Conservation (phyloP, 2,888 invertebrate species). For the Odontothrips loti region DNA sequence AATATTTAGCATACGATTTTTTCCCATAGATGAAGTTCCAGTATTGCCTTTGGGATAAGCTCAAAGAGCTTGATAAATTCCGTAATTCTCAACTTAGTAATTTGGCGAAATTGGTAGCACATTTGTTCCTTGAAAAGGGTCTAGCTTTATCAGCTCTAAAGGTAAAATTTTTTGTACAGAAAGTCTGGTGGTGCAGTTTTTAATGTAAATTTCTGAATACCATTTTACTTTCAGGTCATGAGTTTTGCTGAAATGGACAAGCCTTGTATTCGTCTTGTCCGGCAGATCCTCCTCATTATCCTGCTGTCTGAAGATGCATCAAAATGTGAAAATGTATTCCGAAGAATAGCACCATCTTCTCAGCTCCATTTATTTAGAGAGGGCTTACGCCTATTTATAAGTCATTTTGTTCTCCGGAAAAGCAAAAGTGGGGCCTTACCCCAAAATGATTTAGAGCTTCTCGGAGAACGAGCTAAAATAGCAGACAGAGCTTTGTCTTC, state of each 20-base stretch:
- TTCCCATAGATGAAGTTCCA: slow-evolving; percentile 73
- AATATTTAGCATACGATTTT: no score
- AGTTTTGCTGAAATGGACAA: slow-evolving; percentile 83
- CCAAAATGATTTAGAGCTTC: slow-evolving; percentile 49
- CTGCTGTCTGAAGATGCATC: slow-evolving; percentile 63
- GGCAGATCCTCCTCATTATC: slow-evolving; percentile 70
- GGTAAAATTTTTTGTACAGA: slow-evolving; percentile 51
- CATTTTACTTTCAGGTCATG: slow-evolving; percentile 58
- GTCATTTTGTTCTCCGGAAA: slow-evolving; percentile 71
- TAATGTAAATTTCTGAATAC: slow-evolving; percentile 26
- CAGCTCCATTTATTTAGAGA: slow-evolving; percentile 78
- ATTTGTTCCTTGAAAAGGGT: slow-evolving; percentile 73
- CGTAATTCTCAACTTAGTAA: slow-evolving; percentile 63
- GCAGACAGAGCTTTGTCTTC: slow-evolving; percentile 63
- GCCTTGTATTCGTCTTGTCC: slow-evolving; percentile 69
- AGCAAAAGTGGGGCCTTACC: slow-evolving; percentile 39
- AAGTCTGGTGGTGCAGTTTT: slow-evolving; percentile 29
- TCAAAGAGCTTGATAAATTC: slow-evolving; percentile 69
- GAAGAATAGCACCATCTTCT: slow-evolving; percentile 64
- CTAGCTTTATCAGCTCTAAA: slow-evolving; percentile 79
- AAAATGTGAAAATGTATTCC: slow-evolving; percentile 60
- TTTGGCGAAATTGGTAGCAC: slow-evolving; percentile 70
- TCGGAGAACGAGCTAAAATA: slow-evolving; percentile 57
- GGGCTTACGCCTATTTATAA: slow-evolving; percentile 77
- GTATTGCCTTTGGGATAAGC: slow-evolving; percentile 86